A percentile compares a stretch with the other conserved stretches of the same genome.
These are phyloP conservation scores for Knipowitschia caucasica DNA, from an alignment of 2,797 vertebrate species.

Conservation along the genomic window DNA sequence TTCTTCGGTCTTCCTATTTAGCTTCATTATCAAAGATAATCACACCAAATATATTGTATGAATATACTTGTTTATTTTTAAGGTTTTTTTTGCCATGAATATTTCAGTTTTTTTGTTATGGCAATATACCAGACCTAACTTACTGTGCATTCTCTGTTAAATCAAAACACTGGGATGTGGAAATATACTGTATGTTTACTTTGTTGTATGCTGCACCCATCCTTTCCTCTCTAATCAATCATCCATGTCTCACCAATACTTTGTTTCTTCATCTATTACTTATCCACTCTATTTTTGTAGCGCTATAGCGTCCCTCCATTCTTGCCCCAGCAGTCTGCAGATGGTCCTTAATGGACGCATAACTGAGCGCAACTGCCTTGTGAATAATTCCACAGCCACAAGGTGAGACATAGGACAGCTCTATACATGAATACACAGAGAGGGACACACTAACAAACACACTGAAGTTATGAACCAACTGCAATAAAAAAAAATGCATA, in stretches of 20 bases:
- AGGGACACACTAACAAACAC: background rate
- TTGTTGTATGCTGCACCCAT: slow-evolving; percentile 28
- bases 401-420: slow-evolving; percentile 57
- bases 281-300: slow-evolving; percentile 6
- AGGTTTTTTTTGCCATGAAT: too few species aligned
- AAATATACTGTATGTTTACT: slow-evolving; percentile 18
- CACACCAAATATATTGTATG: too few species aligned
- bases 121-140: slow-evolving; percentile 12
- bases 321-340: slow-evolving; percentile 44
- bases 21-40: too few species aligned
- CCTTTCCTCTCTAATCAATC: slow-evolving; percentile 19
- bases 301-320: slow-evolving; percentile 13
- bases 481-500: too few species aligned
- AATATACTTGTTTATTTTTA: too few species aligned
- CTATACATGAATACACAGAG: slow-evolving; percentile 16
- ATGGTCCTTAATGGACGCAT: slow-evolving; percentile 61
- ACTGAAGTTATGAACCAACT: background rate
- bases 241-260: slow-evolving; percentile 14
- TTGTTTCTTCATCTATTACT: background rate
- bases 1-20: too few species aligned
- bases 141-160: background rate
- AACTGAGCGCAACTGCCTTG: slow-evolving; percentile 55
- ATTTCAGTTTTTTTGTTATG: slow-evolving; percentile 17
- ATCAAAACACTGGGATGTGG: background rate
- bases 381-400: slow-evolving; percentile 60